These are phyloP conservation scores for Pristiophorus japonicus DNA, from an alignment of 2,113 vertebrate species.

Conservation along the genomic window DNA sequence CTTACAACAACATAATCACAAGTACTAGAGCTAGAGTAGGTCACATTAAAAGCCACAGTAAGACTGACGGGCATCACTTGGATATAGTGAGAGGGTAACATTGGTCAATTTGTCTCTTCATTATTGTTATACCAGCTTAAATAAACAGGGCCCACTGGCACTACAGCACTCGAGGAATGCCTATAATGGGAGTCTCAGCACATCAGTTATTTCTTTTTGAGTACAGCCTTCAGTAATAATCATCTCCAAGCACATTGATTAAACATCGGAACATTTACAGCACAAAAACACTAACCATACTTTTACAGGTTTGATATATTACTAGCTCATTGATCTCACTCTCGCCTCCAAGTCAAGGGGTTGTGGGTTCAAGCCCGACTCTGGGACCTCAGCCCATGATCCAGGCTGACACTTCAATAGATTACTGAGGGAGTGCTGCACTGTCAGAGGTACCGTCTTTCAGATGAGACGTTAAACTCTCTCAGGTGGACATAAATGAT, in stretches of 20 bases:
- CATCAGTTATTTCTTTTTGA: background rate
- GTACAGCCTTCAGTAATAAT: background rate
- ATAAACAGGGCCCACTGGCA: background rate
- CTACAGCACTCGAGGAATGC: background rate
- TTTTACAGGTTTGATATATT: background rate
- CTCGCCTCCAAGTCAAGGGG: background rate
- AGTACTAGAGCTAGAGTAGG: background rate
- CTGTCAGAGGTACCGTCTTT: background rate
- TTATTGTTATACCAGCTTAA: background rate
- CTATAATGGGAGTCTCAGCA: background rate
- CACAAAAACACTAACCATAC: background rate
- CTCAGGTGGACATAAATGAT: background rate
- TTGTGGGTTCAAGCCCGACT: background rate
- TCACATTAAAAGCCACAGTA: background rate
- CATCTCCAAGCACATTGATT: background rate
- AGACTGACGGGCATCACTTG: background rate
- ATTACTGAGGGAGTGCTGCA: background rate
- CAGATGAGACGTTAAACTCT: background rate
- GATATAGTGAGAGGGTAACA: background rate
- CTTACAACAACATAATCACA: background rate
- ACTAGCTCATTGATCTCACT: background rate
- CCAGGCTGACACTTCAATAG: background rate
- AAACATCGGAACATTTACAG: background rate
- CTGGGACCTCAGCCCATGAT: background rate
- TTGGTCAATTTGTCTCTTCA: background rate